These are phyloP conservation scores for Amphilophus citrinellus DNA, from an alignment of 2,113 vertebrate genomes.

Conservation along the genomic window DNA sequence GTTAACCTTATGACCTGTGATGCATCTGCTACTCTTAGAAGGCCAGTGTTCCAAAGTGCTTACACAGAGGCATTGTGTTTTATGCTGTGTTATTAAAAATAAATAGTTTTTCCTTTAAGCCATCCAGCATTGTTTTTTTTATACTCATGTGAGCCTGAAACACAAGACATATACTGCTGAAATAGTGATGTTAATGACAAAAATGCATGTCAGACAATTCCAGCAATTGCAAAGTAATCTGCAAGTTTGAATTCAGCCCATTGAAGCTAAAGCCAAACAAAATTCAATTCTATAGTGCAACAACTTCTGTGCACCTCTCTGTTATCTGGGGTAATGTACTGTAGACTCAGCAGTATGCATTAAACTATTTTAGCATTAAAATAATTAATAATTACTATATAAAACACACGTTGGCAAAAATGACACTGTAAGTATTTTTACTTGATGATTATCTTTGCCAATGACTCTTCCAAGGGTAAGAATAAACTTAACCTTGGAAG, in stretches of 20 bases:
- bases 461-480: not conserved
- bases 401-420: not conserved
- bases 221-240: not conserved
- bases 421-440: not conserved
- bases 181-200: not conserved
- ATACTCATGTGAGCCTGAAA: not conserved
- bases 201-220: not conserved
- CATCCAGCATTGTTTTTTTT: fast-evolving
- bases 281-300: not conserved
- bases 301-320: not conserved
- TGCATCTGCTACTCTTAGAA: constrained; percentile 14
- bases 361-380: not conserved
- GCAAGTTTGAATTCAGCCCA: not conserved
- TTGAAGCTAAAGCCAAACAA: not conserved
- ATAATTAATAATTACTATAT: not conserved
- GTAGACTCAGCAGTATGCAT: not conserved
- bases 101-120: not conserved
- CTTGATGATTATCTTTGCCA: not conserved
- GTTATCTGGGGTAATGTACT: not conserved
- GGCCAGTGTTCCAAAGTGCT: constrained; percentile 7
- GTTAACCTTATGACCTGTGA: constrained; percentile 37
- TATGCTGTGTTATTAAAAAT: not conserved
- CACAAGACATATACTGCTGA: not conserved
- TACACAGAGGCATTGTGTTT: constrained; percentile 2
- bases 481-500: too few relatives aligned